phyloP scores from a whole-genome alignment of 2,113 vertebrate species.

The Eolophus roseicapilla region DNA sequence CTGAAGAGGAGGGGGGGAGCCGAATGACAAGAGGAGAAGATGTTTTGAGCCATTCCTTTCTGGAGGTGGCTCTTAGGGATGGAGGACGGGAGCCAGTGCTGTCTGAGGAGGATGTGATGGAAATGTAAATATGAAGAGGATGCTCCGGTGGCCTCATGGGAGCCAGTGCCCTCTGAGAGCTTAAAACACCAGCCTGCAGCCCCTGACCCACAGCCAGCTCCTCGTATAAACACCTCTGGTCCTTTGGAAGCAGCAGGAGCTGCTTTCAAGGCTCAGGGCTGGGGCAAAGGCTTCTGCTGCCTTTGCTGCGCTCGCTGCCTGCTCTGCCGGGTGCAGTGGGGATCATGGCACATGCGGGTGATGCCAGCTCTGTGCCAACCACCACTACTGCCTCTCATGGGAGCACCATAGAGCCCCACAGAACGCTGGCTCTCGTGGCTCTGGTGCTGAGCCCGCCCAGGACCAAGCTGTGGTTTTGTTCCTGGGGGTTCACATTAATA shows the following conservation, averaged over 20 bases:
- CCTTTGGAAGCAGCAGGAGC: neutral
- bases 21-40: neutral
- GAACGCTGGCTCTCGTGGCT: neutral
- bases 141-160: neutral
- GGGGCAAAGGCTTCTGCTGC: neutral
- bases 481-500: neutral
- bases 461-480: rapidly evolving
- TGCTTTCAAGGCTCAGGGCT: neutral
- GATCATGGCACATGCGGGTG: rapidly evolving
- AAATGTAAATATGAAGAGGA: conserved; percentile 51
- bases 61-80: conserved; percentile 43
- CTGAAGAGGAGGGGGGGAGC: neutral
- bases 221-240: rapidly evolving
- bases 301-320: rapidly evolving
- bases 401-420: neutral
- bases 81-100: conserved; percentile 9
- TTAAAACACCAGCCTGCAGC: neutral
- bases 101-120: conserved; percentile 42
- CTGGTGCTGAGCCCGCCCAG: neutral
- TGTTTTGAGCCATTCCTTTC: neutral
- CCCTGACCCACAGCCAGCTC: neutral
- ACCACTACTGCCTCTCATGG: rapidly evolving
- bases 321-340: neutral
- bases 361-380: rapidly evolving
- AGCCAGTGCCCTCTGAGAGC: neutral